Evolutionary conservation across 2,888 invertebrate species (phyloP).

Genomic region (Leptarthrus brevirostris): DNA sequence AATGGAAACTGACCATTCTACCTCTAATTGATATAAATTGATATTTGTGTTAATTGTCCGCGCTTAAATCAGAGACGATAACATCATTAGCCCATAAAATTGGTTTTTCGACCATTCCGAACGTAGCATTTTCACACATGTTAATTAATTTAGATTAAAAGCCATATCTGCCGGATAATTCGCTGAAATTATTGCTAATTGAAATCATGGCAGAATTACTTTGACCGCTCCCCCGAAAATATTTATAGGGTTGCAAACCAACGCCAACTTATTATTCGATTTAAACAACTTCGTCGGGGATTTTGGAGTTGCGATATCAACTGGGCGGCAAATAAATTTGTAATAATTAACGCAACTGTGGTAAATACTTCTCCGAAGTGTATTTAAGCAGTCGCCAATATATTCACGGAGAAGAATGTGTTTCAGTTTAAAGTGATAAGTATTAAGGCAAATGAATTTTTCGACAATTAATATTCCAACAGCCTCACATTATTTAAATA

Average conservation of each 20-base stretch:
- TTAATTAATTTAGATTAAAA: slow-evolving; percentile 51
- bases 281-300: neutral
- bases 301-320: neutral
- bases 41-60: slow-evolving; percentile 47
- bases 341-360: slow-evolving; percentile 30
- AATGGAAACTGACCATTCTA: slow-evolving; percentile 40
- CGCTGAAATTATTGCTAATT: slow-evolving; percentile 49
- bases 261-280: slow-evolving; percentile 20
- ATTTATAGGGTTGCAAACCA: slow-evolving; percentile 29
- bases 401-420: neutral
- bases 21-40: slow-evolving; percentile 50
- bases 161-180: slow-evolving; percentile 44
- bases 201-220: slow-evolving; percentile 40
- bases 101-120: slow-evolving; percentile 42
- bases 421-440: too few relatives aligned
- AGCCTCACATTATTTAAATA: too few relatives aligned
- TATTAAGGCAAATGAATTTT: too few relatives aligned
- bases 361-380: slow-evolving; percentile 5
- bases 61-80: slow-evolving; percentile 48
- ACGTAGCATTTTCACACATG: slow-evolving; percentile 45
- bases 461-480: too few relatives aligned
- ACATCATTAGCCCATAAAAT: slow-evolving; percentile 48
- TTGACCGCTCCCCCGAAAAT: neutral
- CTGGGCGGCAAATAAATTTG: slow-evolving; percentile 6
- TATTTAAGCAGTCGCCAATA: slow-evolving; percentile 2